Percentiles rank a stretch among this genome's conserved stretches.
Conservation (phyloP, 2,113 vertebrate genomes). For the Neodon shergylaensis region DNA sequence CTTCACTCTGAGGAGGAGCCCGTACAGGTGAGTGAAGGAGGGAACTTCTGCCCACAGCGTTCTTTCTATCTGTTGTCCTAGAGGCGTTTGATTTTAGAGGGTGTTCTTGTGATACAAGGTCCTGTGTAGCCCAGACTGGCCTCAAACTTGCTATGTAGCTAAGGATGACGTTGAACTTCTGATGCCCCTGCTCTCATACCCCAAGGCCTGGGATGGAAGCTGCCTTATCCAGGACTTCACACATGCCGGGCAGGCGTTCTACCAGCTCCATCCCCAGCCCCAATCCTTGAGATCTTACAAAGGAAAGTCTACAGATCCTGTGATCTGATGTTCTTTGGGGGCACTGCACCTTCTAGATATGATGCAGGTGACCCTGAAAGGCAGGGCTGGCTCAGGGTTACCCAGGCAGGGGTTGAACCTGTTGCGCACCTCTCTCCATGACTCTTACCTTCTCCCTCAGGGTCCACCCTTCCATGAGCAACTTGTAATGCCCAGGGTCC, state of each 20-base stretch:
- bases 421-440: rapidly evolving
- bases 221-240: not conserved
- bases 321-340: not conserved
- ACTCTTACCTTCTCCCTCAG: not conserved
- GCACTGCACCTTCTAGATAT: not conserved
- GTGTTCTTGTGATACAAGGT: not conserved
- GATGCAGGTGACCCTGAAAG: not conserved
- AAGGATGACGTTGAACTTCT: not conserved
- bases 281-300: not conserved
- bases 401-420: not conserved
- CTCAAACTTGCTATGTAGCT: not conserved
- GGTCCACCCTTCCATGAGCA: rapidly evolving
- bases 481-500: no score
- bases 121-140: not conserved
- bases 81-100: not conserved
- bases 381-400: no score
- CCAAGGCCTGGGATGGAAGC: not conserved
- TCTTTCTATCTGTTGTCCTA: not conserved
- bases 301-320: not conserved
- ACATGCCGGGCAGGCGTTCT: not conserved
- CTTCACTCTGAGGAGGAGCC: rapidly evolving
- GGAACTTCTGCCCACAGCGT: not conserved
- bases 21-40: rapidly evolving
- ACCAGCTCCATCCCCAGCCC: no score
- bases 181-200: not conserved